phyloP scores from a whole-genome alignment of 2,888 invertebrate species.

The Plebejus argus region DNA sequence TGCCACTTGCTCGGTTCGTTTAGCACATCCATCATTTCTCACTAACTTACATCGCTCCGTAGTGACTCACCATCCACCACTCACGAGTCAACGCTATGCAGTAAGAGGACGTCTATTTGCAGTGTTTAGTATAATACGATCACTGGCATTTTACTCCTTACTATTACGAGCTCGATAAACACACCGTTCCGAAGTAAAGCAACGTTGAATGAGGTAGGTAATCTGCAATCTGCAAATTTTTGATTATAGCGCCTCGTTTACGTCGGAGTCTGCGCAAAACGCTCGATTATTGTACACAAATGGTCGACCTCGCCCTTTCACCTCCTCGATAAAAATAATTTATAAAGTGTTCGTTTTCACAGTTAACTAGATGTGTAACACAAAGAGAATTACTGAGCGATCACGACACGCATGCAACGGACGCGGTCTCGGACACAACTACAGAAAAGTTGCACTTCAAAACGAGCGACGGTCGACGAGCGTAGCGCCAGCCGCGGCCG shows the following conservation, averaged over 20 bases:
- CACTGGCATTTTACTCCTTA: conserved; percentile 44
- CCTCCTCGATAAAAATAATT: conserved; percentile 44
- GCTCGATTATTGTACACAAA: conserved; percentile 46
- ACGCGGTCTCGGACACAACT: conserved; percentile 64
- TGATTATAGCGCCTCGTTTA: conserved; percentile 46
- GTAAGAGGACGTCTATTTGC: conserved; percentile 44
- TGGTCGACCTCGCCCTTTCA: conserved; percentile 64
- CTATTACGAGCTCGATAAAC: conserved; percentile 1
- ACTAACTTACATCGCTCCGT: conserved; percentile 68
- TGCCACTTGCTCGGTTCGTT: conserved; percentile 70
- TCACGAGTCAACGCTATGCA: conserved; percentile 39
- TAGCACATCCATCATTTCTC: conserved; percentile 68
- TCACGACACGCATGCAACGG: conserved; percentile 52
- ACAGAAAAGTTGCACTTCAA: conserved; percentile 51
- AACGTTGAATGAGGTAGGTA: conserved; percentile 51
- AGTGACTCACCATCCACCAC: conserved; percentile 63
- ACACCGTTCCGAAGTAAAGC: conserved; percentile 35
- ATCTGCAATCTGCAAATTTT: conserved; percentile 48
- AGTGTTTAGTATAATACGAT: conserved; percentile 45
- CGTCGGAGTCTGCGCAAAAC: conserved; percentile 59
- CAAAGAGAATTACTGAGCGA: conserved; percentile 55
- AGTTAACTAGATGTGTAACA: conserved; percentile 51
- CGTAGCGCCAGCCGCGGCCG: conserved; percentile 47
- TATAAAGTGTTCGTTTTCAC: conserved; percentile 48
- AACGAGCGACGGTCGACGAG: conserved; percentile 41